phyloP scores from a whole-genome alignment of 2,113 vertebrate genomes.

The Tamias sibiricus region DNA sequence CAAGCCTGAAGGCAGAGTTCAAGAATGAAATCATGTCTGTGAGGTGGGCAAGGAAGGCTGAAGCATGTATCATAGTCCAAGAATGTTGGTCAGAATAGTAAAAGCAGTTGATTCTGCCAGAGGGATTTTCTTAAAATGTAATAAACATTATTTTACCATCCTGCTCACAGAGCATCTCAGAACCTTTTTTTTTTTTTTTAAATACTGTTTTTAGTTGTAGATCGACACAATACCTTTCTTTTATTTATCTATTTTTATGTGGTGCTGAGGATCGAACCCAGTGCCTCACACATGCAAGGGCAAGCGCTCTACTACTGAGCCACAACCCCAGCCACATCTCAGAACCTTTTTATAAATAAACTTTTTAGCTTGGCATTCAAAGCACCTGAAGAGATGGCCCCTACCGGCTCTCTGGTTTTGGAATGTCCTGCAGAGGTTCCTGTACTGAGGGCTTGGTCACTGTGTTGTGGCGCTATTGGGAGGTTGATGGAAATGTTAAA shows the following conservation, averaged over 20 bases:
- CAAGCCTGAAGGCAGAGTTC: not conserved
- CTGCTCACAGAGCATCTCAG: not conserved
- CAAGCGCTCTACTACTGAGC: no score
- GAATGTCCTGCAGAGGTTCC: not conserved
- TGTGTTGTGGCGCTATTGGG: not conserved
- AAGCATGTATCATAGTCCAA: not conserved
- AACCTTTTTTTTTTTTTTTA: not conserved
- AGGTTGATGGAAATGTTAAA: no score
- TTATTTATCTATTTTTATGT: no score
- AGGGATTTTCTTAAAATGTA: not conserved
- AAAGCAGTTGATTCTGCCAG: not conserved
- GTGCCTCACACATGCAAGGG: no score
- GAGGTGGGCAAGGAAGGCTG: not conserved
- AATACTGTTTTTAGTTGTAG: no score
- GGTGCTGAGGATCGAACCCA: no score
- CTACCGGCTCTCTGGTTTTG: not conserved
- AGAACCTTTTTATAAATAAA: not conserved
- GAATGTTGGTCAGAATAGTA: not conserved
- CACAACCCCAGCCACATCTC: no score
- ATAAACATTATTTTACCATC: not conserved
- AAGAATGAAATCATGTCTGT: not conserved
- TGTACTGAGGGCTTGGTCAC: not conserved
- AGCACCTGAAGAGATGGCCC: no score
- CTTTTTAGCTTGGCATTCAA: no score
- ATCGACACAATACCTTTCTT: no score